Base-by-base conservation (phyloP, 1,140 invertebrate genomes). In the Scaptomyza graminum region DNA sequence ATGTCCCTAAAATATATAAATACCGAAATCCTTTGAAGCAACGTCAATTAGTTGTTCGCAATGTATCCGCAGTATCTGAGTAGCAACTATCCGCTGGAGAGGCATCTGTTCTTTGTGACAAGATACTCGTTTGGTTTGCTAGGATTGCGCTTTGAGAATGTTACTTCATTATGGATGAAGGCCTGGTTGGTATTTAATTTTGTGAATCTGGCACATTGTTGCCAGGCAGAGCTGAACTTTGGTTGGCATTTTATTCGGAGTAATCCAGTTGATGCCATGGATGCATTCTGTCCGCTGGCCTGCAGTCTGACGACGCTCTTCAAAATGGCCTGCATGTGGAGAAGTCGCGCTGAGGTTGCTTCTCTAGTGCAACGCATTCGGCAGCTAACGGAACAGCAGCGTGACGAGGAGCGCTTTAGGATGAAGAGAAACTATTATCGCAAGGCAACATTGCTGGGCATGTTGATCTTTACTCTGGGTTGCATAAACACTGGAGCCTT, bases 271-370 rank as follows among this genome's bases (percentile, higher is more conserved):
- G 81, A 83, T 6, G 80, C 81, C 50, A 83, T 83, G 80, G 80
- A 83, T 18, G 80, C 80, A 28, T 85, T 83, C n/a, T 83, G 80
- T 44, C 80, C 80, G 5, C 55, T 83, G 28, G 80, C 76, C 67
- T 83, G 81, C 60, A 84, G 80, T 12, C 6, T 59, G 3, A 83
- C 80, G 5, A 83, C 81, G 15, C 81, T 85, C 47, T 74, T 74
- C 16, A 84, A 84, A 41, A 66, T 84, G 49, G 68, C 41, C 12
- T 80, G 72, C 63, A 85, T 84, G 81, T 85, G 81, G 76, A 18
- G 50, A 37, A 79, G 56, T 6, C 74, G 81, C 0, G 22, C 51
- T 12, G 76, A 76, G 49, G 76, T 84, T 25, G 28, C 56, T 1
- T 22, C 28, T 0, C 43, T 84, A 4, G 80, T 84, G 51, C 34